These are phyloP conservation scores for Halcyon malimbica DNA, from an alignment of 2,113 vertebrate genomes.

Conservation along the genomic window DNA sequence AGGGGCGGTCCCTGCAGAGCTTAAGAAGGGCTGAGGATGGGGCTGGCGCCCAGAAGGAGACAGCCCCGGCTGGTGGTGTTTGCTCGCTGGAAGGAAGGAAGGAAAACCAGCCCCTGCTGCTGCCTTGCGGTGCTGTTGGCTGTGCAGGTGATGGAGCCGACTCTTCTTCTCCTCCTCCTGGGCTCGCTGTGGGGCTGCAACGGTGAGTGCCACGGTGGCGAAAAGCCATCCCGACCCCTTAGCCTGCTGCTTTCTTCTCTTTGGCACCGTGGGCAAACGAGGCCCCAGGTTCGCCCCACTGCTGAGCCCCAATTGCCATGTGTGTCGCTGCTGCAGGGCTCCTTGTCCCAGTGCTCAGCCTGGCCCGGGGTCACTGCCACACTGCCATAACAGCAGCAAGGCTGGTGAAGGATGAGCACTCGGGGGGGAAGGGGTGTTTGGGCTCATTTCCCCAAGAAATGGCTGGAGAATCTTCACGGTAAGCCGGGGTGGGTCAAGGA, in stretches of 20 bases:
- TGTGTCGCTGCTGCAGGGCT: background rate
- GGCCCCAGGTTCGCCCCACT: background rate
- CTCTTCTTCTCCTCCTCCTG: background rate
- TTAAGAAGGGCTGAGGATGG: conserved; percentile 22
- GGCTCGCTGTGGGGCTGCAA: background rate
- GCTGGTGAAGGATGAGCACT: background rate
- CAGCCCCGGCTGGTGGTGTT: accelerated
- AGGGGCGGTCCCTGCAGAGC: conserved; percentile 7
- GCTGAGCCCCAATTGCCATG: background rate
- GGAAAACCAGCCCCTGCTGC: background rate
- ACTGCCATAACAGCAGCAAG: background rate
- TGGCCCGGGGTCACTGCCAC: too few species aligned
- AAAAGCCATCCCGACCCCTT: accelerated
- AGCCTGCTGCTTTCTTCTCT: background rate
- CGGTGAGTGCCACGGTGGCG: background rate
- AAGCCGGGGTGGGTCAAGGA: too few species aligned
- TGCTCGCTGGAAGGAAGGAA: background rate
- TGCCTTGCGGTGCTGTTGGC: accelerated
- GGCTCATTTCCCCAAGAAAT: background rate
- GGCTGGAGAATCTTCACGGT: too few species aligned
- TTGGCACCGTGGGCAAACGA: accelerated
- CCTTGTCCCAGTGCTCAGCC: background rate
- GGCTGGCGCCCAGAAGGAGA: background rate
- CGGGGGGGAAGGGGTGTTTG: too few species aligned
- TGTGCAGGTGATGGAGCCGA: background rate